Conservation (phyloP, 2,888 invertebrate genomes). For the Allacma fusca region DNA sequence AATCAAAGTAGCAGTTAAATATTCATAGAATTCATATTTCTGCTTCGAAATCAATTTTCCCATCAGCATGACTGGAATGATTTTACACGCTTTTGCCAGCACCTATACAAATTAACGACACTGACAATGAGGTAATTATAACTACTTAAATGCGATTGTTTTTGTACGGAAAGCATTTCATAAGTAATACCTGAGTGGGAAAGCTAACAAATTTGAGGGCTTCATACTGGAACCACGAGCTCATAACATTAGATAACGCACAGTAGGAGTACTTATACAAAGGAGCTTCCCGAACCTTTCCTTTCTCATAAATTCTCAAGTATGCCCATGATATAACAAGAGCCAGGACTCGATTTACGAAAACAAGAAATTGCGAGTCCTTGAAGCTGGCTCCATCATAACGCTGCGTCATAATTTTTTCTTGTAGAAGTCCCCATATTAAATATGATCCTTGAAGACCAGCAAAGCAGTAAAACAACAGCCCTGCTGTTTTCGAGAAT, state of each 20-base stretch:
- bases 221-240: slow-evolving; percentile 99
- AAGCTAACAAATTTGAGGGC: slow-evolving; percentile 98
- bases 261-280: slow-evolving; percentile 95
- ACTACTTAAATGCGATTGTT: no score
- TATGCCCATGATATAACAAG: slow-evolving; percentile 76
- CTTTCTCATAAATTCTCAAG: slow-evolving; percentile 67
- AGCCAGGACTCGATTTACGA: slow-evolving; percentile 91
- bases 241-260: slow-evolving; percentile 95
- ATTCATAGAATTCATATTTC: slow-evolving; percentile 90
- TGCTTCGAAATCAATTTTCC: slow-evolving; percentile 87
- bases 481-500: slow-evolving; percentile 66
- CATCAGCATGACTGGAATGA: slow-evolving; percentile 98
- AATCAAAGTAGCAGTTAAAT: slow-evolving; percentile 86
- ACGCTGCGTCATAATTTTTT: slow-evolving; percentile 94
- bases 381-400: slow-evolving; percentile 77
- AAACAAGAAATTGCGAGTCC: slow-evolving; percentile 96
- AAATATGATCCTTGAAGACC: slow-evolving; percentile 91
- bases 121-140: slow-evolving; percentile 63
- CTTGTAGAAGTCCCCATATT: slow-evolving; percentile 96
- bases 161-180: no score
- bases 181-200: slow-evolving; percentile 82
- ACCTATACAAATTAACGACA: no score
- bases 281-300: slow-evolving; percentile 79
- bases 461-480: slow-evolving; percentile 79
- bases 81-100: slow-evolving; percentile 96